phyloP scores from a whole-genome alignment of 1,140 invertebrate genomes.

The Eurosta solidaginis region DNA sequence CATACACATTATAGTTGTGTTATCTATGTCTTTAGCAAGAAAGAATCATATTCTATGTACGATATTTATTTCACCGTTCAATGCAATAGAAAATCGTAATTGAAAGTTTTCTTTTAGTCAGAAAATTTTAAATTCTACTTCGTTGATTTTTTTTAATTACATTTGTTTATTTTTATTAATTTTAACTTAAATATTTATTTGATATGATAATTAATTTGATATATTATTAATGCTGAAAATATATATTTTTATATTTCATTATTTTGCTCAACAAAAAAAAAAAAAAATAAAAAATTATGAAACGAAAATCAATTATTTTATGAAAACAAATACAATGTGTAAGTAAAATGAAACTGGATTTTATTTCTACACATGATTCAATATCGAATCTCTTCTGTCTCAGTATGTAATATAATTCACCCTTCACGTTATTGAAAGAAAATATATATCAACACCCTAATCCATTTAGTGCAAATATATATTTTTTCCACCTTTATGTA shows the following conservation, averaged over 20 bases:
- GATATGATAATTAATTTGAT: background rate
- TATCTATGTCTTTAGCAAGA: no score
- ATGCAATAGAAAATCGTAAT: background rate
- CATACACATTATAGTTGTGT: no score
- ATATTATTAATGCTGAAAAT: conserved; percentile 22
- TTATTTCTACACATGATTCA: conserved; percentile 12
- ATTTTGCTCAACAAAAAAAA: conserved; percentile 14
- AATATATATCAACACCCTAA: background rate
- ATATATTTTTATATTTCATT: conserved; percentile 25
- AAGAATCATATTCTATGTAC: no score
- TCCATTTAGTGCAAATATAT: conserved; percentile 7
- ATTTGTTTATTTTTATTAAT: background rate
- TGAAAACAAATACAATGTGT: conserved; percentile 7
- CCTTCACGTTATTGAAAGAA: background rate
- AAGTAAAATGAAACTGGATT: conserved; percentile 16
- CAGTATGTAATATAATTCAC: background rate
- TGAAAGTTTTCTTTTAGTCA: background rate
- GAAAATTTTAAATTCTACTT: background rate
- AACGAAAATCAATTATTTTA: conserved; percentile 20
- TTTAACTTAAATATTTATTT: background rate
- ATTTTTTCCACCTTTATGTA: background rate
- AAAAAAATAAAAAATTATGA: no score
- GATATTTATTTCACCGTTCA: no score
- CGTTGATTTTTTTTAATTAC: background rate
- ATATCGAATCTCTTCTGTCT: background rate